A percentile compares a stretch with the other conserved stretches of the same genome.
phyloP scores from a whole-genome alignment of 2,888 invertebrate species.

The Heterodera filipjevi region DNA sequence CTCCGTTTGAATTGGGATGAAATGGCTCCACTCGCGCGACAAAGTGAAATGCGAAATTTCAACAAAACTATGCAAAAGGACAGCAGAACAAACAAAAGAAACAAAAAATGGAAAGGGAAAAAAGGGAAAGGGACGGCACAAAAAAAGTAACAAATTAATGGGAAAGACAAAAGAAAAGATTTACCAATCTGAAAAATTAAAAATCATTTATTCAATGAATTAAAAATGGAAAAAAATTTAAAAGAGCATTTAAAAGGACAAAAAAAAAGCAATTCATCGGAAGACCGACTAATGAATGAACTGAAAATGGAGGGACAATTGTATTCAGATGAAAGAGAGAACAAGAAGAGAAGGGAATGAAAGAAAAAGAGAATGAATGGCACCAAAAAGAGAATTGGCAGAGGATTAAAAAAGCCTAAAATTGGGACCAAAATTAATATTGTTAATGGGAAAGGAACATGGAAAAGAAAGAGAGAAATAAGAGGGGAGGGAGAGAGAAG shows the following conservation, averaged over 20 bases:
- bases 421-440: neutral
- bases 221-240: neutral
- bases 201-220: neutral
- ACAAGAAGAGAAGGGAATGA: neutral
- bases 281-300: neutral
- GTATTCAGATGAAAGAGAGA: no score
- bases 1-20: neutral
- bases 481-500: neutral
- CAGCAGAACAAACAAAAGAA: neutral
- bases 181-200: neutral
- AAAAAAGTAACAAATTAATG: neutral
- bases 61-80: neutral
- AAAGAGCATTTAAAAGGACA: neutral
- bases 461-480: neutral
- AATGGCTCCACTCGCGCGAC: neutral
- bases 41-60: neutral
- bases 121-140: neutral
- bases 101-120: neutral
- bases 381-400: neutral
- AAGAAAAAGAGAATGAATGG: neutral
- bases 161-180: neutral
- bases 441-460: neutral
- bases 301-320: neutral
- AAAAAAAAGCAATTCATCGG: neutral
- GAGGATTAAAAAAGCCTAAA: slow-evolving; percentile 8